Base-by-base conservation (phyloP, 2,797 vertebrate species). In the Sylvilagus floridanus region DNA sequence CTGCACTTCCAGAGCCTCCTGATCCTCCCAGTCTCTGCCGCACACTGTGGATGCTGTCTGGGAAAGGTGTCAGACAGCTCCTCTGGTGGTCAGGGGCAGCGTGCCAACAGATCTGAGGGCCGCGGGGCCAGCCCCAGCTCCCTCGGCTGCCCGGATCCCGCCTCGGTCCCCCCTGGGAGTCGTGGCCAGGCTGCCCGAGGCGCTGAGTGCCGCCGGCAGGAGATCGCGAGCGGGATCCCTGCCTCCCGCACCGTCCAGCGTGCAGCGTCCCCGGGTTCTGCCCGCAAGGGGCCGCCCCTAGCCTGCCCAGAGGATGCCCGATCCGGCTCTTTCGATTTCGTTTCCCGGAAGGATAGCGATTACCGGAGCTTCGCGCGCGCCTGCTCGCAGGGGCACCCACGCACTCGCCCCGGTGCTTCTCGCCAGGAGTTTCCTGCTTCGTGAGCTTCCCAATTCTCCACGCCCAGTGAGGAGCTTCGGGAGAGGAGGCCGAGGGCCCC, bases 281-380 rank as follows among this genome's bases (percentile, higher is more conserved):
- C 52, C 50, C 37, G 42, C 4, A 5, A 24, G 1, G 52, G 63
- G 50, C 9, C 28, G 28, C 50, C 35, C 32, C 35, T 16, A 32
- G 68, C 69, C 54, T 42, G 16, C 71, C 52, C 47, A 7, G 37
- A 54, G 82, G 88, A 83, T 87, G 93, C 79, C 78, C 84, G 94
- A 97, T 97, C 94, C 94, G 82, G 91, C 97, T 98, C 95, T 99
- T 99, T 99, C 99, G 97, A 98, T 99, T 99, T 99, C 99, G 98
- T 97, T 99, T 99, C 98, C 98, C 95, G 98, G 98, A 98, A 98
- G 97, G 97, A 96, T 69, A 83, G 82, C 28, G 54, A 65, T 65
- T 42, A n/a, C 79, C 57, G 6, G 37, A 32, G 95, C 77, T 4
- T 42, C 60, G 62, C 5, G 8, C 24, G 19, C 32, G 54, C 65